A percentile compares a stretch with the other conserved stretches of the same genome.
Conservation (phyloP, 2,797 vertebrate genomes). For the Onychomys leucogaster region DNA sequence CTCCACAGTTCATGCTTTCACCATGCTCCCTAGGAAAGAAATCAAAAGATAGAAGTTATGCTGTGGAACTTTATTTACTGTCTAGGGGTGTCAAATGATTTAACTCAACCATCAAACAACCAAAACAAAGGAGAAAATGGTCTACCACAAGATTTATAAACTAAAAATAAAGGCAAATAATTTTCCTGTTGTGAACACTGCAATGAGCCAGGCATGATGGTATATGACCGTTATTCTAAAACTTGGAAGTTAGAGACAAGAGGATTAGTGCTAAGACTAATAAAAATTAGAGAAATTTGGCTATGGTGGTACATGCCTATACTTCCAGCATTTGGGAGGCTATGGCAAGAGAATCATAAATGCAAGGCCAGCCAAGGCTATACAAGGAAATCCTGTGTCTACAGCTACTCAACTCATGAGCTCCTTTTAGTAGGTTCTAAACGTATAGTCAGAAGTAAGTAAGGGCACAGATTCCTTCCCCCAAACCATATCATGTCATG, state of each 20-base stretch:
- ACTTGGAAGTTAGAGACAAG: background rate
- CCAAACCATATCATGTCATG: background rate
- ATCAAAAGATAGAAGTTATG: slow-evolving; percentile 1
- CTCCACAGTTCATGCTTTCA: background rate
- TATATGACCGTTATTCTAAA: background rate
- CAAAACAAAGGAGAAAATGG: slow-evolving; percentile 13
- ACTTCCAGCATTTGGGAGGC: background rate
- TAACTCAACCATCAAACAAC: background rate
- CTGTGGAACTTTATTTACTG: background rate
- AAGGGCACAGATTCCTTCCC: background rate
- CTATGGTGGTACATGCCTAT: background rate
- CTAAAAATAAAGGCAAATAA: slow-evolving; percentile 35
- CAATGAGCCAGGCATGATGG: background rate
- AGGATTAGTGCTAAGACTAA: background rate
- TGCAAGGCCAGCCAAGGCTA: background rate
- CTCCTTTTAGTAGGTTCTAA: background rate
- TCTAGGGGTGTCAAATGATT: background rate
- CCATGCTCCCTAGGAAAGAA: slow-evolving; percentile 9
- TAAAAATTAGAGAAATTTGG: background rate
- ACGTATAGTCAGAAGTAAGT: background rate
- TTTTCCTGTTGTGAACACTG: background rate
- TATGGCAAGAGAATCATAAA: background rate
- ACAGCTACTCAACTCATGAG: background rate
- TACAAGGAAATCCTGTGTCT: background rate
- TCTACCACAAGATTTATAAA: background rate